These are phyloP conservation scores for Heliconius himera DNA, from an alignment of 1,140 invertebrate species.

Conservation along the genomic window DNA sequence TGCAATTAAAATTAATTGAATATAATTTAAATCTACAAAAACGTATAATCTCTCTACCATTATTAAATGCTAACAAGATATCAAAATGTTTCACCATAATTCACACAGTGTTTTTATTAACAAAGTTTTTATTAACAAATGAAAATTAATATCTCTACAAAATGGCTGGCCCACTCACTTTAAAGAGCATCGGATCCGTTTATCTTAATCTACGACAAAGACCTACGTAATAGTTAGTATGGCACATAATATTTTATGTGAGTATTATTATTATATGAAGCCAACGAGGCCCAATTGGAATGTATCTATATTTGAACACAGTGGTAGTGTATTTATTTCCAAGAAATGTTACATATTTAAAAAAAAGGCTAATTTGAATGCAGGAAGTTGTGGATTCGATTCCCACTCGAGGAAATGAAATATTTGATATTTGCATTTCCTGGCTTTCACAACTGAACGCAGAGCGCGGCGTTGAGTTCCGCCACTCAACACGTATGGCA, in stretches of 20 bases:
- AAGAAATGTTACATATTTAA: neutral
- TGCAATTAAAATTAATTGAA: neutral
- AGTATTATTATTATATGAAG: neutral
- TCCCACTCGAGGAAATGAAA: no score
- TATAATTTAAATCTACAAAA: neutral
- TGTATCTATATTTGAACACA: neutral
- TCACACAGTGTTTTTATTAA: conserved; percentile 26
- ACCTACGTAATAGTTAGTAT: conserved; percentile 21
- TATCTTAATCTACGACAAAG: conserved; percentile 51
- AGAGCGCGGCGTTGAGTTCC: no score
- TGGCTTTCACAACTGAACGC: no score
- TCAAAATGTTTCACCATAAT: conserved; percentile 18
- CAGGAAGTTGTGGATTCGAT: no score
- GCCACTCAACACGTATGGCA: no score
- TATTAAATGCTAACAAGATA: neutral
- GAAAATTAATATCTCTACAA: conserved; percentile 62
- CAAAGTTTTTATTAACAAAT: conserved; percentile 56
- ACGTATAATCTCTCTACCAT: neutral
- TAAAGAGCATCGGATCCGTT: conserved; percentile 47
- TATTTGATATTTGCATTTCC: no score
- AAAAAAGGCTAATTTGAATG: no score
- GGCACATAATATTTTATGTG: neutral
- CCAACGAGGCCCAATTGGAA: neutral
- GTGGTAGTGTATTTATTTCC: neutral
- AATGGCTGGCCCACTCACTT: conserved; percentile 47